Evolutionary conservation across 2,113 vertebrate genomes (phyloP).

Genomic region (Pachycephala philippinensis): DNA sequence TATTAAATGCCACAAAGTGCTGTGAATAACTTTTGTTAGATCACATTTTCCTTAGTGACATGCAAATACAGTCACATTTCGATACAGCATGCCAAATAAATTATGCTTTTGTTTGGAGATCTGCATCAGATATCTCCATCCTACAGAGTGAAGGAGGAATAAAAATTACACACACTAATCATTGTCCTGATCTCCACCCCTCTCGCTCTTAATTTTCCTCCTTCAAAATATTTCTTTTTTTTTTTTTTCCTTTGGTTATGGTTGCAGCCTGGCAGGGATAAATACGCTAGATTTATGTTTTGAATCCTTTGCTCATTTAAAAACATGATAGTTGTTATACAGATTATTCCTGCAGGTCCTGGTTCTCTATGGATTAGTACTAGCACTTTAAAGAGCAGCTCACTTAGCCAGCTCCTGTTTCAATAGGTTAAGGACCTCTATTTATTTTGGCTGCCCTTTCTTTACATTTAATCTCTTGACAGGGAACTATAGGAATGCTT

Average conservation of each 20-base stretch:
- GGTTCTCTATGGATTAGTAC: background rate
- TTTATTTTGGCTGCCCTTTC: background rate
- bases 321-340: background rate
- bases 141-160: background rate
- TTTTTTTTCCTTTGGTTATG: background rate
- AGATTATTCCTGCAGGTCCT: background rate
- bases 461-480: background rate
- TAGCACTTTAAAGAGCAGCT: background rate
- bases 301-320: background rate
- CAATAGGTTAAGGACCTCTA: background rate
- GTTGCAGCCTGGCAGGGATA: background rate
- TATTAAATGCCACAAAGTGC: background rate
- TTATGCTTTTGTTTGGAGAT: background rate
- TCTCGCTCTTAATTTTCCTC: background rate
- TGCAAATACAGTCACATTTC: background rate
- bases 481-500: background rate
- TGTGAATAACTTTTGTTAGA: background rate
- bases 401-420: background rate
- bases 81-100: background rate
- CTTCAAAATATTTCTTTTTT: background rate
- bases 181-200: background rate
- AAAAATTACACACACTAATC: background rate
- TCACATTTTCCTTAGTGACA: background rate
- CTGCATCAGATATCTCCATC: background rate
- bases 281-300: background rate